Evolutionary conservation across 2,888 invertebrate genomes (phyloP).

Genomic region (Heteropelma amictum): DNA sequence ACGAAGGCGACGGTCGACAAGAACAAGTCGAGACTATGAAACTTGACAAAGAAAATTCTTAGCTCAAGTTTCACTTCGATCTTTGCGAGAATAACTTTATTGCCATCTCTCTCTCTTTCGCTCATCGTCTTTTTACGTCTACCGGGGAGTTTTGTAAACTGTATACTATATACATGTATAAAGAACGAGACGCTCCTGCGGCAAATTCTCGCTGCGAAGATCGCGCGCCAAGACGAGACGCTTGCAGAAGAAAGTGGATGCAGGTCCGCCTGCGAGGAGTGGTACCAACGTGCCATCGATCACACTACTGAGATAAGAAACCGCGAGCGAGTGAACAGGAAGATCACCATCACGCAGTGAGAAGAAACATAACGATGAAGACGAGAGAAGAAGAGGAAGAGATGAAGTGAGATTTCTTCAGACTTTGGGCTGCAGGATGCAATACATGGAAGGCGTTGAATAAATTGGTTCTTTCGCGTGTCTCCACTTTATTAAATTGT

Average conservation of each 20-base stretch:
- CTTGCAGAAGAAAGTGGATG: conserved; percentile 12
- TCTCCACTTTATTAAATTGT: neutral
- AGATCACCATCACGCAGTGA: neutral
- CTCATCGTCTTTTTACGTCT: neutral
- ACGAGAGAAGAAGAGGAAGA: conserved; percentile 20
- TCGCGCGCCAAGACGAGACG: conserved; percentile 4
- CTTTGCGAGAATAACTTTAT: conserved; percentile 22
- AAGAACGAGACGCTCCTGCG: conserved; percentile 27
- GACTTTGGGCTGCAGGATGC: conserved; percentile 28
- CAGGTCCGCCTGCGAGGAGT: conserved; percentile 51
- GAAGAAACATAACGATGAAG: neutral
- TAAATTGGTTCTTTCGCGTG: conserved; percentile 48
- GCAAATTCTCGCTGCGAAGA: conserved; percentile 8
- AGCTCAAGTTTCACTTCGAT: conserved; percentile 37
- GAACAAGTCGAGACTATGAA: conserved; percentile 29
- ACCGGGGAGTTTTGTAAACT: conserved; percentile 40
- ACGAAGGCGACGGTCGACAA: neutral
- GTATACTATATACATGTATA: conserved; percentile 16
- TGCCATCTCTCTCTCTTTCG: conserved; percentile 3
- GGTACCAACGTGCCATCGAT: conserved; percentile 55
- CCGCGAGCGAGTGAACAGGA: neutral
- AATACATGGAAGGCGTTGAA: conserved; percentile 46
- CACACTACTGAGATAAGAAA: conserved; percentile 52
- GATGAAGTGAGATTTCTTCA: conserved; percentile 42
- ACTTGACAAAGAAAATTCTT: conserved; percentile 46